These are phyloP conservation scores for Chelonoidis abingdonii DNA, from an alignment of 2,113 vertebrate species.

Conservation along the genomic window DNA sequence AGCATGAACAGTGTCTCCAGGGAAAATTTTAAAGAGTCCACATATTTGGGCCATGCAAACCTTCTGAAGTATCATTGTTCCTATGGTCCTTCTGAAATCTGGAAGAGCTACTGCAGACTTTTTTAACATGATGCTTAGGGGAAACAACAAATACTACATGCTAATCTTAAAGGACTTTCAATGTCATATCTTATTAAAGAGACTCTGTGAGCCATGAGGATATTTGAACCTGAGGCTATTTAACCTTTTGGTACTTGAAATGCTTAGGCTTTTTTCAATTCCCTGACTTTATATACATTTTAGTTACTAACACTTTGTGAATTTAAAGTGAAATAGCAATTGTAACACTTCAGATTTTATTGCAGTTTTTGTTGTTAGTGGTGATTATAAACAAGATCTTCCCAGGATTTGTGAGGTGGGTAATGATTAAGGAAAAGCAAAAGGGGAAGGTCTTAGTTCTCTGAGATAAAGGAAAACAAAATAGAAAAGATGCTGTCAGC, in stretches of 20 bases:
- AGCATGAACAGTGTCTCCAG: neutral
- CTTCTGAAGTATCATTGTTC: neutral
- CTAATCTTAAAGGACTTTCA: no score
- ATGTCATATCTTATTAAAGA: neutral
- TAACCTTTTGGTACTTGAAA: neutral
- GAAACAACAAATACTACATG: neutral
- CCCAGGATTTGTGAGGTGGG: neutral
- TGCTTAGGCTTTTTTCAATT: neutral
- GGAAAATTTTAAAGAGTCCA: neutral
- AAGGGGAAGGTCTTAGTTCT: neutral
- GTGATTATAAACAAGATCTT: neutral
- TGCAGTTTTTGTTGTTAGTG: neutral
- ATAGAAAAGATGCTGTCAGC: neutral
- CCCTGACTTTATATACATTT: neutral
- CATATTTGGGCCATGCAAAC: neutral
- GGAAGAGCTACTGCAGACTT: neutral
- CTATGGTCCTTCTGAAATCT: neutral
- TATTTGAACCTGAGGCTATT: neutral
- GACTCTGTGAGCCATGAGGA: neutral
- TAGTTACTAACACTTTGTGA: neutral
- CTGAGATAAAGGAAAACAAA: neutral
- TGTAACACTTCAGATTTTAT: neutral
- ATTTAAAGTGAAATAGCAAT: neutral
- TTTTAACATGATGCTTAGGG: neutral
- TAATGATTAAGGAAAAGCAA: neutral